Evolutionary conservation across 2,113 vertebrate species (phyloP).

Genomic region (Hyaena hyaena): DNA sequence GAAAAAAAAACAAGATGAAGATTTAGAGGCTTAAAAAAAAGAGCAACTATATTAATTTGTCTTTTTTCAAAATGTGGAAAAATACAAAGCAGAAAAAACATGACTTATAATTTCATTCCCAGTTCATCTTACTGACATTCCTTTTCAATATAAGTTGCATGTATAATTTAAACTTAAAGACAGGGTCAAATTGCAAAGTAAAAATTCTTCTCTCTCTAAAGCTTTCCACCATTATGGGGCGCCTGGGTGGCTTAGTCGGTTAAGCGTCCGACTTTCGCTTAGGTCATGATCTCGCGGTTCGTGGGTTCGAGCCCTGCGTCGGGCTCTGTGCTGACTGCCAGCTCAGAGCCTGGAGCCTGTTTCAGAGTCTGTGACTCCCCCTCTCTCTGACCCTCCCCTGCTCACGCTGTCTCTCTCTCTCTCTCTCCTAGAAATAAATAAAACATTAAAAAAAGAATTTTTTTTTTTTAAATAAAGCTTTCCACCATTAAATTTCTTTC

Average conservation of each 20-base stretch:
- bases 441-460: no score
- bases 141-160: neutral
- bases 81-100: neutral
- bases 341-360: no score
- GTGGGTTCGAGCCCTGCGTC: no score
- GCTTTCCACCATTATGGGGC: neutral
- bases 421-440: no score
- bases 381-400: no score
- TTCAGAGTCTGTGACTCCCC: no score
- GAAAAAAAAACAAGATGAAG: neutral
- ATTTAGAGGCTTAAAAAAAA: neutral
- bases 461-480: neutral
- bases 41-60: neutral
- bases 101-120: neutral
- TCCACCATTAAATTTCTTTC: neutral
- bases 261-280: no score
- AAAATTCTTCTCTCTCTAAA: neutral
- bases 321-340: no score
- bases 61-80: neutral
- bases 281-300: no score
- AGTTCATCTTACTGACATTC: neutral
- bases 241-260: no score
- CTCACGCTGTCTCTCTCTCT: no score
- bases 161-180: slow-evolving; percentile 16
- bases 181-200: slow-evolving; percentile 2